A percentile compares a stretch with the other conserved stretches of the same genome.
Evolutionary conservation across 2,797 vertebrate species (phyloP).

Genomic region (Melanotaenia trifasciata): DNA sequence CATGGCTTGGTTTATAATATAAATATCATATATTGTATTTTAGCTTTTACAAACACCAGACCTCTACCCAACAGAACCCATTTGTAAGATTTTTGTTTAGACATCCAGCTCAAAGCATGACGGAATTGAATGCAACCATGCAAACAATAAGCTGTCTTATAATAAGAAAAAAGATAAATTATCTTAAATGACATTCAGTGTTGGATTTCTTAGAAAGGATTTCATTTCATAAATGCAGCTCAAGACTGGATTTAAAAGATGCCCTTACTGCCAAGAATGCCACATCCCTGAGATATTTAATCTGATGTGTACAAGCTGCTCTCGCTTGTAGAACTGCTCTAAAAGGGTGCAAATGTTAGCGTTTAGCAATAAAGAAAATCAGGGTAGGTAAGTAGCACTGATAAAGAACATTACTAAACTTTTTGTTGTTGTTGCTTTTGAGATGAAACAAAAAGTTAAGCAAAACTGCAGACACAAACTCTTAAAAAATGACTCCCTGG

Average conservation of each 20-base stretch:
- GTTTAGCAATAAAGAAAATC: not conserved
- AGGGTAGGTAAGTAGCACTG: not conserved
- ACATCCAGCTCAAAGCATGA: not conserved
- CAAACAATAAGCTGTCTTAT: not conserved
- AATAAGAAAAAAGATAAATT: not conserved
- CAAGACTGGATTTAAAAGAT: not conserved
- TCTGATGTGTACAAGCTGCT: not conserved
- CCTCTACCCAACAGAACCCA: not conserved
- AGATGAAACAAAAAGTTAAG: slow-evolving; percentile 19
- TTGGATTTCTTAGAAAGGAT: not conserved
- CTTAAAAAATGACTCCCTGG: not conserved
- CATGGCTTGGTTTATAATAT: too few relatives aligned
- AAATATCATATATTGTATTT: too few relatives aligned
- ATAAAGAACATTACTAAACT: slow-evolving; percentile 13
- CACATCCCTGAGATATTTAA: not conserved
- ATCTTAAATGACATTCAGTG: not conserved
- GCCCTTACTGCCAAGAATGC: not conserved
- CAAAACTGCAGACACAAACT: slow-evolving; percentile 12
- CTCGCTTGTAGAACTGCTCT: not conserved
- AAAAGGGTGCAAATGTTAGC: not conserved
- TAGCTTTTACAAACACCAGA: not conserved
- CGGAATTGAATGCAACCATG: not conserved
- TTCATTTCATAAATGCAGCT: not conserved
- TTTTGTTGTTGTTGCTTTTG: not conserved
- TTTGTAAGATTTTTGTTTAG: not conserved